Percentiles rank a stretch among this genome's conserved stretches.
Conservation (phyloP, 1,140 invertebrate genomes). For the Probaryconus sp. region DNA sequence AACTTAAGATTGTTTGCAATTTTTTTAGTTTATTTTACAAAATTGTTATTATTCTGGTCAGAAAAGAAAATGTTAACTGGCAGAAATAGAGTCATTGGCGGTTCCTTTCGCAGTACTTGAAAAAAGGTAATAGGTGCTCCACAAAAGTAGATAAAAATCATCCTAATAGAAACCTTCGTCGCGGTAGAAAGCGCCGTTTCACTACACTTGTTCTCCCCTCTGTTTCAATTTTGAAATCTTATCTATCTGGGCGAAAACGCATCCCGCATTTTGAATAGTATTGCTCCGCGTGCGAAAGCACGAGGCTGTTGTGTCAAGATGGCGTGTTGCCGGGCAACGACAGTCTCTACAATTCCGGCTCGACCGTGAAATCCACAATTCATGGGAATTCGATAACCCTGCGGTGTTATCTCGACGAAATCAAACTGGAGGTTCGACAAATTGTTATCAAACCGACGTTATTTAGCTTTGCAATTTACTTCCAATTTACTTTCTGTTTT, state of each 20-base stretch:
- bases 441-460: constrained; percentile 1
- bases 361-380: constrained; percentile 40
- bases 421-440: not conserved
- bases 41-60: too few species aligned
- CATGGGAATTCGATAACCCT: constrained; percentile 16
- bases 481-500: too few species aligned
- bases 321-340: constrained; percentile 62
- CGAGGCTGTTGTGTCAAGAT: constrained; percentile 49
- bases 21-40: too few species aligned
- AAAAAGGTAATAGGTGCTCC: too few species aligned
- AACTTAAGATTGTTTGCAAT: too few species aligned
- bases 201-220: constrained; percentile 5
- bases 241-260: constrained; percentile 41
- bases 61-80: too few species aligned
- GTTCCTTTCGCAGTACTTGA: too few species aligned
- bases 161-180: too few species aligned
- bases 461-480: too few species aligned
- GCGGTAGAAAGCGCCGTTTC: constrained; percentile 7
- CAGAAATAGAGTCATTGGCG: too few species aligned
- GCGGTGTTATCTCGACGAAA: not conserved
- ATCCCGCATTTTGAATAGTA: constrained; percentile 39
- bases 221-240: constrained; percentile 31
- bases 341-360: constrained; percentile 35
- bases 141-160: too few species aligned
- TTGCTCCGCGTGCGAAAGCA: constrained; percentile 29